Evolutionary conservation across 2,888 invertebrate species (phyloP).

Genomic region (Chrysodeixis includens): DNA sequence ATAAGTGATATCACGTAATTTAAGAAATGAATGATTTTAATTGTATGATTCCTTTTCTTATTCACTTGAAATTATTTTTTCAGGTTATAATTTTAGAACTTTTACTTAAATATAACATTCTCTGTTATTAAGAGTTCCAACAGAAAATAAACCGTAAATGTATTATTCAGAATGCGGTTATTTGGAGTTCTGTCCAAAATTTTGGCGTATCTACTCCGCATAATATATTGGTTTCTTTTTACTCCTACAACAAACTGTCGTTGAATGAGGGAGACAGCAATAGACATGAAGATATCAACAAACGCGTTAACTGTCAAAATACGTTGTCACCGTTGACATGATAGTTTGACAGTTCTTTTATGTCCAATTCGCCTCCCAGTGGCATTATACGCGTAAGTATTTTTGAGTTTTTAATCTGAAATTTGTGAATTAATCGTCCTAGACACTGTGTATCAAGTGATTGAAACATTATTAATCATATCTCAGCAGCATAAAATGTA

Average conservation of each 20-base stretch:
- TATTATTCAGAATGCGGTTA: neutral
- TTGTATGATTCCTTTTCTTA: too few species aligned
- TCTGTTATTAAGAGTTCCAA: too few species aligned
- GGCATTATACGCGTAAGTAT: constrained; percentile 93
- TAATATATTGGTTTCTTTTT: constrained; percentile 8
- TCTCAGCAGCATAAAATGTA: constrained; percentile 24
- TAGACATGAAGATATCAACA: constrained; percentile 19
- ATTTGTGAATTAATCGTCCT: constrained; percentile 52
- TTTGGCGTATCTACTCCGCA: neutral
- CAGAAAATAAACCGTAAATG: too few species aligned
- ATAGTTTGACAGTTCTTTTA: constrained; percentile 77
- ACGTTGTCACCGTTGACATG: constrained; percentile 40
- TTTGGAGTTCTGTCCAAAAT: too few species aligned
- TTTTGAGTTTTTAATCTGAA: constrained; percentile 65
- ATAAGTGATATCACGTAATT: too few species aligned
- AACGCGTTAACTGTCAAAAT: constrained; percentile 40
- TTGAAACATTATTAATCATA: neutral
- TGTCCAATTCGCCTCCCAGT: constrained; percentile 91
- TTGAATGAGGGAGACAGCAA: neutral
- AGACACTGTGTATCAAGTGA: neutral
- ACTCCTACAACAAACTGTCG: neutral
- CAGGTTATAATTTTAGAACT: too few species aligned
- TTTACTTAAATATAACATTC: too few species aligned
- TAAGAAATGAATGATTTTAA: too few species aligned
- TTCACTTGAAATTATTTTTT: too few species aligned